A percentile compares a stretch with the other conserved stretches of the same genome.
Evolutionary conservation across 2,888 invertebrate genomes (phyloP).

Genomic region (Philereme vetulata): DNA sequence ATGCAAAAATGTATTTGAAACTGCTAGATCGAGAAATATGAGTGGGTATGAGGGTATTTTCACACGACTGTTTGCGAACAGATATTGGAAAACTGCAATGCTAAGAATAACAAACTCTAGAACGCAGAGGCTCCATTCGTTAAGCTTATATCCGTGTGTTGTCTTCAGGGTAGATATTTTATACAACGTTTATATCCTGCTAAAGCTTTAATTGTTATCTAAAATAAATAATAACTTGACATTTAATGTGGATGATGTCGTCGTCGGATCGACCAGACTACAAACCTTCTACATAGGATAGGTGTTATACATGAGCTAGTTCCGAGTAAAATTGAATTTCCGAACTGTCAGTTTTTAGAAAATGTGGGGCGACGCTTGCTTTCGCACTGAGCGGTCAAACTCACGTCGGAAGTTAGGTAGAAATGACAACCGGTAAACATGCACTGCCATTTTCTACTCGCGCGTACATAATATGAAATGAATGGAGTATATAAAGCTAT

Average conservation of each 20-base stretch:
- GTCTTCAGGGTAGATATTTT: slow-evolving; percentile 11
- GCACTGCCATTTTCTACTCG: slow-evolving; percentile 17
- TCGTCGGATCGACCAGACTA: too few species aligned
- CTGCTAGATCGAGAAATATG: background rate
- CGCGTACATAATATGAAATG: background rate
- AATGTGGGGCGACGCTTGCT: slow-evolving; percentile 34
- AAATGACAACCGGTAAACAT: slow-evolving; percentile 31
- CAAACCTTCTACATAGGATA: too few species aligned
- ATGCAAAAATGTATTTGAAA: too few species aligned
- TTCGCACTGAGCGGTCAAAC: slow-evolving; percentile 23
- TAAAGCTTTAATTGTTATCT: too few species aligned
- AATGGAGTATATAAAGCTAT: too few species aligned
- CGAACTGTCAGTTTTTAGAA: slow-evolving; percentile 44
- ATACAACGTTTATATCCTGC: background rate
- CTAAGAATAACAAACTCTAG: slow-evolving; percentile 7
- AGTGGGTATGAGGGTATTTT: background rate
- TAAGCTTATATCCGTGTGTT: slow-evolving; percentile 3
- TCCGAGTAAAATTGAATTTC: slow-evolving; percentile 47
- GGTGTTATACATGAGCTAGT: background rate
- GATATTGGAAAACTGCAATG: slow-evolving; percentile 13
- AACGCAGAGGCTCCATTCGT: slow-evolving; percentile 5
- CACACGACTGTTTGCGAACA: background rate
- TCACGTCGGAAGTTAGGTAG: slow-evolving; percentile 28
- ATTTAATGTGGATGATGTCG: too few species aligned
- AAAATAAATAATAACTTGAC: too few species aligned